These are phyloP conservation scores for Nyctereutes procyonoides DNA, from an alignment of 2,113 vertebrate species.

Conservation along the genomic window DNA sequence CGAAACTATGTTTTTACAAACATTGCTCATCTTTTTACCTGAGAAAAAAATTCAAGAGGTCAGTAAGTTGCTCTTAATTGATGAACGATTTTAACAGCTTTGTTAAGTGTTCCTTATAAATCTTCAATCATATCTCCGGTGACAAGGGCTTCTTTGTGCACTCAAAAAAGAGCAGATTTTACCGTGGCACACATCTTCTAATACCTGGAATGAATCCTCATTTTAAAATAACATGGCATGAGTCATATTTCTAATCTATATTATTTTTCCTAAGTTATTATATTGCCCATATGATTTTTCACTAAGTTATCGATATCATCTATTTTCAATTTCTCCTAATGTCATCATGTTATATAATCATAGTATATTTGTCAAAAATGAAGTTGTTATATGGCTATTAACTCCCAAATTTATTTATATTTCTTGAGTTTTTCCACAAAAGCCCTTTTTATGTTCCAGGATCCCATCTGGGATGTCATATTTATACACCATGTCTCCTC, in stretches of 20 bases:
- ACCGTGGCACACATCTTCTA: neutral
- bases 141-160: neutral
- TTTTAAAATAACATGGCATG: neutral
- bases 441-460: neutral
- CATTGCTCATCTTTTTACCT: neutral
- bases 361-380: conserved; percentile 12
- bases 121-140: neutral
- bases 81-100: conserved; percentile 16
- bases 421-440: neutral
- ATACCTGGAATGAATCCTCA: neutral
- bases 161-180: neutral
- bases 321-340: neutral
- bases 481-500: neutral
- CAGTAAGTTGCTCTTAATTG: neutral
- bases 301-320: neutral
- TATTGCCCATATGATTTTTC: conserved; percentile 14
- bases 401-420: neutral
- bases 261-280: neutral
- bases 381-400: neutral
- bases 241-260: neutral
- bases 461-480: neutral
- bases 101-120: neutral
- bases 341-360: neutral
- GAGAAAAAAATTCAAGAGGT: conserved; percentile 24
- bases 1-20: neutral